Evolutionary conservation across 2,113 vertebrate genomes (phyloP), one percentile per base, ranked within the genome.

Genomic region (Chaenocephalus aceratus): DNA sequence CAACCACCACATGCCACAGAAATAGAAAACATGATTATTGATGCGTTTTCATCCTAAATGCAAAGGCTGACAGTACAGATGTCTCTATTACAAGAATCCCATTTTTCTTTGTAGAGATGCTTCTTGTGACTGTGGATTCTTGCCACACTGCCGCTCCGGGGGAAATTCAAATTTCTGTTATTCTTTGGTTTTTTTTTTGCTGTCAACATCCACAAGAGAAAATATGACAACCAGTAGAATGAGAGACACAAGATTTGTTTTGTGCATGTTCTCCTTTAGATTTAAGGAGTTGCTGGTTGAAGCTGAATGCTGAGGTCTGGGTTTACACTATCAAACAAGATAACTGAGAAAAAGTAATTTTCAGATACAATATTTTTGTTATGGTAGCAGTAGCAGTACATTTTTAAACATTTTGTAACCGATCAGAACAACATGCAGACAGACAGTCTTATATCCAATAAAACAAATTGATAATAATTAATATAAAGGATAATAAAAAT

Each of bases 11-110:
- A 79, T 0, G 10, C 45, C 61, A 79, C 65, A n/a, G 41, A 71
- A 82, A 89, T 53, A 75, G 53, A 83, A 70, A 79, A 86, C 67
- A 79, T 67, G 61, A 86, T 86, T 87, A 86, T 77, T 83, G 73
- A 88, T 79, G 81, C 60, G 30, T 74, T 87, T 85, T 84, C 44
- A 62, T 82, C 86, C 57, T 80, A 53, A 8, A 67, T 76, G 59
- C 44, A 56, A 71, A 23, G 54, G 51, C 48, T 77, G 72, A 71
- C 82, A 77, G 58, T 81, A 63, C 70, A 84, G 60, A 81, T 83
- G 75, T 61, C 71, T 57, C 77, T 72, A 64, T 82, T 79, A 75
- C 62, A 75, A 26, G 70, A 78, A 82, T 70, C 46, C 11, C 58
- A 58, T 12, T 51, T 74, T 79, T 54, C 53, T 76, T 41, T 30